Evolutionary conservation across 2,113 vertebrate species (phyloP), one percentile per base, ranked within the genome.

Genomic region (Phyllostomus hastatus): DNA sequence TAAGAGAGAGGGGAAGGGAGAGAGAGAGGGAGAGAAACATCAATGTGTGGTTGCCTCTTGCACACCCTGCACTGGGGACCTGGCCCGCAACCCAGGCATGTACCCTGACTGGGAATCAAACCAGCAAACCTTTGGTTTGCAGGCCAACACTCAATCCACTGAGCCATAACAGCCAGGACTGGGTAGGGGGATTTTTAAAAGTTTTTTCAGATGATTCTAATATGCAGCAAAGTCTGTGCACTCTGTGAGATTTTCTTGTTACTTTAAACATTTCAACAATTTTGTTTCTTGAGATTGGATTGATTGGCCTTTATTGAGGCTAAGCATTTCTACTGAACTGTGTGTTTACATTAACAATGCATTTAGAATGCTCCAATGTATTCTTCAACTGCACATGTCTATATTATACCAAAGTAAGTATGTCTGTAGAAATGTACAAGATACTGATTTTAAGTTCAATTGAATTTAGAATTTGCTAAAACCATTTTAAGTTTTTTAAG

Each of bases 121-220:
- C 52, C 19, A 54, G 52, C 52, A 54, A 20, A 20, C 54, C 57
- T 59, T 59, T 59, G 57, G 57, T 59, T 59, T 59, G 57, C 22
- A 59, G 57, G 22, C 57, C 9, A 22, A 7, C 19, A 19, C 57
- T 24, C 22, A 59, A 59, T 59, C 22, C 57, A 59, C 57, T 59
- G 57, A 59, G 22, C 57, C 57, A 59, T 22, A 59, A 8, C 22
- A 24, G 57, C 57, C 22, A 59, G 57, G 57, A 22, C 20, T 59
- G 57, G 57, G 57, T 59, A 59, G 57, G 57, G 38, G 46, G 84
- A 59, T 59, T 91, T 91, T 88, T 61, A 12, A 95, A 95, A 90
- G 12, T 38, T 82, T 92, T 59, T 72, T 61, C 87, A 94, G 48
- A 93, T 91, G 85, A 91, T 80, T 96, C 67, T 48, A 85, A 41